These are phyloP conservation scores for Arrhopalites spinosus DNA, from an alignment of 2,888 invertebrate species.

Conservation along the genomic window DNA sequence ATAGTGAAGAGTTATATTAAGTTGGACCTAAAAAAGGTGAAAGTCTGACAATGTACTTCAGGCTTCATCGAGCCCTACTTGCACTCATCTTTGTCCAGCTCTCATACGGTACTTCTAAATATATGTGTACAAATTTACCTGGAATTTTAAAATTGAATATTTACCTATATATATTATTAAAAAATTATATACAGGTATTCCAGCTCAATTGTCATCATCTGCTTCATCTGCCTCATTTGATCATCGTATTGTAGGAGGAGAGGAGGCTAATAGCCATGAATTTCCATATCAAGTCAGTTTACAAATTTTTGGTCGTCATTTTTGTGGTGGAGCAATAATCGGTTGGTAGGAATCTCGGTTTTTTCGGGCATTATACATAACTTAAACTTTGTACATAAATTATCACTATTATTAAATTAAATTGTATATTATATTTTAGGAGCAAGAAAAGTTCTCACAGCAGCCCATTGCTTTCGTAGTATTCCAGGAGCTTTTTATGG, in stretches of 20 bases:
- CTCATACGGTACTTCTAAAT: too few species aligned
- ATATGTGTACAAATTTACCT: too few species aligned
- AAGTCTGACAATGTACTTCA: not conserved
- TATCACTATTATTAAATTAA: too few species aligned
- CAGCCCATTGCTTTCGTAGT: conserved; percentile 11
- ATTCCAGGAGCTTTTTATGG: not conserved
- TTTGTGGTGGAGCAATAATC: conserved; percentile 19
- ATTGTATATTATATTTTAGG: not conserved
- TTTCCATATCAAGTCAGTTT: conserved; percentile 23
- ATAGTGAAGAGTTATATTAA: too few species aligned
- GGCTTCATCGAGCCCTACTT: not conserved
- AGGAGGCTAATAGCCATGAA: not conserved
- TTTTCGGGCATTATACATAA: too few species aligned
- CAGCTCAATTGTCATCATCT: not conserved
- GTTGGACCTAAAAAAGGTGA: not conserved
- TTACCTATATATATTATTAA: too few species aligned
- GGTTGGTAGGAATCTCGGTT: too few species aligned
- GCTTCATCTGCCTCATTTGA: too few species aligned
- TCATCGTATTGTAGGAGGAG: conserved; percentile 7
- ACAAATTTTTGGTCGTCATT: conserved; percentile 7
- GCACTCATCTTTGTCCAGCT: too few species aligned
- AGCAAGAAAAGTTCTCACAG: not conserved
- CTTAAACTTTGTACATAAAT: too few species aligned
- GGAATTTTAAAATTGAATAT: too few species aligned
- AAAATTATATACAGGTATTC: not conserved